phyloP scores from a whole-genome alignment of 2,888 invertebrate genomes.

The Deroplatys truncata region DNA sequence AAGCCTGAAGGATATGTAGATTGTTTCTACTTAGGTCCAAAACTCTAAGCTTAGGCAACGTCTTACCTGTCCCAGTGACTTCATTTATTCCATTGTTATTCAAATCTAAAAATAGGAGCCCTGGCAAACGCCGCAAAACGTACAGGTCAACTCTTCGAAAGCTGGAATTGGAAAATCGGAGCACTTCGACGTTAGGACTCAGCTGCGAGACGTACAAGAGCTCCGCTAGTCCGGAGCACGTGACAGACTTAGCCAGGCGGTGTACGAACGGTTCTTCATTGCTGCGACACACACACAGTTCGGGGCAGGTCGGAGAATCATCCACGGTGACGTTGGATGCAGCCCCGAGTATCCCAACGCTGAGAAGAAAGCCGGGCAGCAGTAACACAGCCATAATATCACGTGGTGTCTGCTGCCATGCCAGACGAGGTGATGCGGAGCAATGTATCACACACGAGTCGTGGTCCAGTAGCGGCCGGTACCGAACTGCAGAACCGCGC shows the following conservation, averaged over 20 bases:
- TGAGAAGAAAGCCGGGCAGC: not conserved
- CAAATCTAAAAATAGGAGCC: slow-evolving; percentile 25
- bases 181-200: slow-evolving; percentile 25
- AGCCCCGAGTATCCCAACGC: not conserved
- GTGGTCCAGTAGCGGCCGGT: not conserved
- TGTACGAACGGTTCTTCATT: slow-evolving; percentile 3
- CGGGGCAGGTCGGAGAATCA: not conserved
- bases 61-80: slow-evolving; percentile 29
- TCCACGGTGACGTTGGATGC: not conserved
- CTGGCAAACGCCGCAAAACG: slow-evolving; percentile 25
- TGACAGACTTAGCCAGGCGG: slow-evolving; percentile 17
- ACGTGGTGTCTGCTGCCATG: slow-evolving; percentile 20
- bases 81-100: slow-evolving; percentile 27
- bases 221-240: slow-evolving; percentile 15
- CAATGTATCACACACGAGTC: not conserved
- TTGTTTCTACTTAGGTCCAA: slow-evolving; percentile 33
- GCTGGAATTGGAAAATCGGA: slow-evolving; percentile 27
- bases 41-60: slow-evolving; percentile 28
- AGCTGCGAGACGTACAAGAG: not conserved
- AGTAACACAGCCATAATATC: not conserved
- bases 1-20: slow-evolving; percentile 30
- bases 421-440: not conserved
- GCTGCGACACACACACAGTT: slow-evolving; percentile 15
- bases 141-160: slow-evolving; percentile 29
- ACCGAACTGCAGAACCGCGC: not conserved